Evolutionary conservation across 2,888 invertebrate genomes (phyloP).

Genomic region (Eueremaeus valkanovi): DNA sequence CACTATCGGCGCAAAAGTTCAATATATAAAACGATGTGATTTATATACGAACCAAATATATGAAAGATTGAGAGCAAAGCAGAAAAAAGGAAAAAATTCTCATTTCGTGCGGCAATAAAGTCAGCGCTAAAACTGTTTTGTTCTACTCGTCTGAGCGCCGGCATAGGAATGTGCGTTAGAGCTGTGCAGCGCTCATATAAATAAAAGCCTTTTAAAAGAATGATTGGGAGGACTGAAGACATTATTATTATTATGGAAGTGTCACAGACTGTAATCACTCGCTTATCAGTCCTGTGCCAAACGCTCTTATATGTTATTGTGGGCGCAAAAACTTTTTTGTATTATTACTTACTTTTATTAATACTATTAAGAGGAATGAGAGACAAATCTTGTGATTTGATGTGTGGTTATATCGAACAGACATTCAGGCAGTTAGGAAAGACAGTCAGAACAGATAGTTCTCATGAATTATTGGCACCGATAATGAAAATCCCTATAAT

Average conservation of each 20-base stretch:
- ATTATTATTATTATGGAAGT: conserved; percentile 36
- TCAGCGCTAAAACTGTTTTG: neutral
- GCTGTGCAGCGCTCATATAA: conserved; percentile 1
- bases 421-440: neutral
- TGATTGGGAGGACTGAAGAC: conserved; percentile 29
- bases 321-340: conserved; percentile 9
- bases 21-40: conserved; percentile 16
- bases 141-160: neutral
- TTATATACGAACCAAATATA: neutral
- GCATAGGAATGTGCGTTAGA: neutral
- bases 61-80: neutral
- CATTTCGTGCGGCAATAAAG: conserved; percentile 16
- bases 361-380: conserved; percentile 9
- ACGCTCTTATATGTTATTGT: neutral
- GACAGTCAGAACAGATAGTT: neutral
- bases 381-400: conserved; percentile 23
- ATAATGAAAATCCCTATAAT: neutral
- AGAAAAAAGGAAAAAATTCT: neutral
- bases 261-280: conserved; percentile 22
- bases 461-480: conserved; percentile 25
- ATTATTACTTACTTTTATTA: neutral
- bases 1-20: neutral
- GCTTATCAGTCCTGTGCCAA: conserved; percentile 23
- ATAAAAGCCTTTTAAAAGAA: conserved; percentile 32
- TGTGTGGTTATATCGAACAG: neutral